Percentiles rank a stretch among this genome's conserved stretches.
Conservation (phyloP, 2,797 vertebrate genomes). For the Salmo trutta region DNA sequence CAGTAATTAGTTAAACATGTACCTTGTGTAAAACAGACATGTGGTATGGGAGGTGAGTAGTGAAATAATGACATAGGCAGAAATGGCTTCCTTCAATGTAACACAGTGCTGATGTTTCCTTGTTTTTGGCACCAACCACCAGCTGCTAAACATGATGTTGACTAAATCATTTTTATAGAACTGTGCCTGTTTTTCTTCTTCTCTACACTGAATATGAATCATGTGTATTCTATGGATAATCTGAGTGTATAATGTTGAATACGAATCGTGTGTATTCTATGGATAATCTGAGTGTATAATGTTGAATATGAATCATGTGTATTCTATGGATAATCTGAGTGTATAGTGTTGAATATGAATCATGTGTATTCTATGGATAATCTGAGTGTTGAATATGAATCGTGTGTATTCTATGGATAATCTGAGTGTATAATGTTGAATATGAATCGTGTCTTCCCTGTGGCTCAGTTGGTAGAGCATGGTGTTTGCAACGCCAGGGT, state of each 20-base stretch:
- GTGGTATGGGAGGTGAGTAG: conserved; percentile 31
- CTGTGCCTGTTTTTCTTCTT: neutral
- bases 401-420: too few species aligned
- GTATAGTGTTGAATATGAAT: neutral
- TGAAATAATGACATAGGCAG: conserved; percentile 40
- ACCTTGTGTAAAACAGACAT: conserved; percentile 27
- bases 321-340: neutral
- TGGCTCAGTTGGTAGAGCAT: too few species aligned
- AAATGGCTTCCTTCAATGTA: conserved; percentile 29
- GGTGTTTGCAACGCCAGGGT: too few species aligned
- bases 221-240: neutral
- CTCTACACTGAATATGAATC: neutral
- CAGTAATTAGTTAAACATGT: conserved; percentile 35
- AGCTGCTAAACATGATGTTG: conserved; percentile 13
- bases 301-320: neutral
- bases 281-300: neutral
- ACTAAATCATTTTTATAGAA: neutral
- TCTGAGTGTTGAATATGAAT: neutral
- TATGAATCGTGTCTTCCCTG: too few species aligned
- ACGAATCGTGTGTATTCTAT: neutral
- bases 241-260: neutral
- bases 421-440: too few species aligned
- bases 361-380: neutral
- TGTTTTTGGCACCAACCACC: conserved; percentile 56
- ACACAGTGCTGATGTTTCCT: conserved; percentile 52